Conservation (phyloP, 2,797 vertebrate genomes). For the Glossophaga mutica region DNA sequence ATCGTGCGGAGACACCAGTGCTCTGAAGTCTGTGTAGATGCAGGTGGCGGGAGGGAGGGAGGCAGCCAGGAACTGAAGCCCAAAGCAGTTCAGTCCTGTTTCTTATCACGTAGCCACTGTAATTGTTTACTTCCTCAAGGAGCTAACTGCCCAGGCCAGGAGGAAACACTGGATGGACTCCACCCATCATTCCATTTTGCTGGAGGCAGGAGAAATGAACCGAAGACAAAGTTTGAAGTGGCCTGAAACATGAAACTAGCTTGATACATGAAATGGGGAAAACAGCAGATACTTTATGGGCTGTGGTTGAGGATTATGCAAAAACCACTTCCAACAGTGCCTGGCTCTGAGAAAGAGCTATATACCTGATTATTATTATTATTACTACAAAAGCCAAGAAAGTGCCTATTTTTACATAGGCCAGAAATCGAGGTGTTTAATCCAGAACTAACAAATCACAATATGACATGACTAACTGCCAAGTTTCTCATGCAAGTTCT, state of each 20-base stretch:
- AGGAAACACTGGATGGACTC: neutral
- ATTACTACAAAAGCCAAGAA: neutral
- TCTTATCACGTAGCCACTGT: neutral
- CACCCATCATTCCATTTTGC: neutral
- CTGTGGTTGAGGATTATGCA: neutral
- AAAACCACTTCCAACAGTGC: neutral
- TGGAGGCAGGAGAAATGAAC: neutral
- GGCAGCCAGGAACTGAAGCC: neutral
- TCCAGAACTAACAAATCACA: conserved; percentile 3
- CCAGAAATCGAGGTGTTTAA: neutral
- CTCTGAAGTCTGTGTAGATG: neutral
- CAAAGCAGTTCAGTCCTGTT: neutral
- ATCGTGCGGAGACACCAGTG: accelerated
- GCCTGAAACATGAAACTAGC: neutral
- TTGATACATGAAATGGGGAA: neutral
- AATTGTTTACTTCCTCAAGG: neutral
- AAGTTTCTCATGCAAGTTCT: neutral
- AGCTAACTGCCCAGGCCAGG: neutral
- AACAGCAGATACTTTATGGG: neutral
- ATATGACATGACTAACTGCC: neutral
- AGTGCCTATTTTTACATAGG: neutral
- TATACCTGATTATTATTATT: neutral
- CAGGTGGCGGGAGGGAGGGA: accelerated
- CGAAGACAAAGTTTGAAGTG: neutral
- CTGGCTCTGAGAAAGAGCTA: neutral